Evolutionary conservation across 2,888 invertebrate species (phyloP).

Genomic region (Scaeva pyrastri): DNA sequence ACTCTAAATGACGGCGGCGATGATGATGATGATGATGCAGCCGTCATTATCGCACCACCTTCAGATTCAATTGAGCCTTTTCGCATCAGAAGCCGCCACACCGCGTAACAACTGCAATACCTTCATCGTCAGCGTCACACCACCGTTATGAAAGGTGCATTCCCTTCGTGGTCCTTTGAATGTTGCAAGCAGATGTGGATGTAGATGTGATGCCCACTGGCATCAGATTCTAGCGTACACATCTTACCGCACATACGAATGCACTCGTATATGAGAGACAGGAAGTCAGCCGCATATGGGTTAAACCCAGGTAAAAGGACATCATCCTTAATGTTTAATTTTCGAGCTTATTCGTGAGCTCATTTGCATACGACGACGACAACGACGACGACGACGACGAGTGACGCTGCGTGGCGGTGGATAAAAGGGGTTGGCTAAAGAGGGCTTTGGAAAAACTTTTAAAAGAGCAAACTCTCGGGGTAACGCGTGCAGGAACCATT

Average conservation of each 20-base stretch:
- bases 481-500: constrained; percentile 56
- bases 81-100: constrained; percentile 9
- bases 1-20: neutral
- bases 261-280: constrained; percentile 16
- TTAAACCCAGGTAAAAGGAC: constrained; percentile 35
- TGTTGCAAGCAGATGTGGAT: neutral
- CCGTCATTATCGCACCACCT: constrained; percentile 25
- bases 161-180: constrained; percentile 24
- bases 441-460: constrained; percentile 35
- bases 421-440: neutral
- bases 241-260: too few species aligned
- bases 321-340: constrained; percentile 59
- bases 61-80: constrained; percentile 61
- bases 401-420: too few species aligned
- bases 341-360: constrained; percentile 57
- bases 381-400: too few species aligned
- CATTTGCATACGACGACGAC: constrained; percentile 67
- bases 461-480: constrained; percentile 47
- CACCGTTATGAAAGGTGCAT: neutral
- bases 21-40: constrained; percentile 3
- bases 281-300: constrained; percentile 46
- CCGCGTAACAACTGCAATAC: constrained; percentile 22
- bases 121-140: neutral
- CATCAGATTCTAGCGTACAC: constrained; percentile 9
- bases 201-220: constrained; percentile 48